Conservation (phyloP, 1,140 invertebrate species). For the Anastrepha obliqua region DNA sequence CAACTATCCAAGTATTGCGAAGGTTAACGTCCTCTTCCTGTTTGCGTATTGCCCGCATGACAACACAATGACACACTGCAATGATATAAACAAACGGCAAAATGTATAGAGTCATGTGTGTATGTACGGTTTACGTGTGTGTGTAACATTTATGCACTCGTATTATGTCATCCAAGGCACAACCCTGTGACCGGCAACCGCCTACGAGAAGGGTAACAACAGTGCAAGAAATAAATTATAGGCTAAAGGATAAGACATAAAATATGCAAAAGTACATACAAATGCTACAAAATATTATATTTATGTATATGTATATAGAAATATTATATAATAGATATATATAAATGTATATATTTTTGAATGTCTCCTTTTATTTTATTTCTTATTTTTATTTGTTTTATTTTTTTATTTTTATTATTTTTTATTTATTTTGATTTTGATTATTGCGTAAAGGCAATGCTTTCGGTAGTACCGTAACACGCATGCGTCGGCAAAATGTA, state of each 20-base stretch:
- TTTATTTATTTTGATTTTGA: background rate
- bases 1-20: background rate
- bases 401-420: background rate
- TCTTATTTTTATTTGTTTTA: background rate
- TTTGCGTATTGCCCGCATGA: slow-evolving; percentile 6
- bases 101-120: too few relatives aligned
- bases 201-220: background rate
- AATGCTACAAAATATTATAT: background rate
- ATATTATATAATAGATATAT: too few relatives aligned
- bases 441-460: background rate
- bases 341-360: too few relatives aligned
- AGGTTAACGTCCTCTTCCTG: slow-evolving; percentile 46
- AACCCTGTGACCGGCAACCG: background rate
- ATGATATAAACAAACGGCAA: background rate
- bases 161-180: slow-evolving; percentile 18
- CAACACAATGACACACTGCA: background rate
- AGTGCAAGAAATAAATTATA: slow-evolving; percentile 5
- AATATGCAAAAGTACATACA: background rate
- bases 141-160: background rate
- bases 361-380: too few relatives aligned
- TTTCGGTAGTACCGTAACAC: background rate
- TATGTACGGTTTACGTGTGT: too few relatives aligned
- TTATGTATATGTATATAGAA: too few relatives aligned
- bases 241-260: slow-evolving; percentile 9
- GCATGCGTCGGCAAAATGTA: background rate